phyloP scores from a whole-genome alignment of 35 echinoderm and acorn worm species.

The Ophiothrix spiculata region DNA sequence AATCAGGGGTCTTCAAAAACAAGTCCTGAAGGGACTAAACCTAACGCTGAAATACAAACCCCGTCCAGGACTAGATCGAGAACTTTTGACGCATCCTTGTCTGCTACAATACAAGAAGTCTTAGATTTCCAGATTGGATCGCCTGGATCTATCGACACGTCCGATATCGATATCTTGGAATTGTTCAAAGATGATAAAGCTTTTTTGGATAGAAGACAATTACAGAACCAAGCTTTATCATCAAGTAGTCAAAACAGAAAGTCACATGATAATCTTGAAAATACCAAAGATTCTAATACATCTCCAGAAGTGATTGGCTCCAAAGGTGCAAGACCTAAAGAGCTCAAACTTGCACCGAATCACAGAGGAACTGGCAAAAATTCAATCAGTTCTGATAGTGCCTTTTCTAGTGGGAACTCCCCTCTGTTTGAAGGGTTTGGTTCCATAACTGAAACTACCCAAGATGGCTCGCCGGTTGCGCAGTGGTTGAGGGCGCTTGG shows the following conservation, averaged over 20 bases:
- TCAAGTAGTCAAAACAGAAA: not conserved
- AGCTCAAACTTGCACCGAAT: conserved; percentile 2
- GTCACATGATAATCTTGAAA: conserved; percentile 6
- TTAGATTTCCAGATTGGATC: conserved; percentile 9
- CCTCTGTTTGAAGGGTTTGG: conserved; percentile 27
- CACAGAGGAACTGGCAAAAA: not conserved
- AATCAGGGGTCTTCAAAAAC: no score
- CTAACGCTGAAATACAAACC: not conserved
- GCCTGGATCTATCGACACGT: conserved; percentile 6
- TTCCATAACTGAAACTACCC: not conserved
- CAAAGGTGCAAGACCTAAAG: conserved; percentile 19
- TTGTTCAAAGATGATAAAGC: not conserved
- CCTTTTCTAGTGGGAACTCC: conserved; percentile 64
- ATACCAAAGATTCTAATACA: not conserved
- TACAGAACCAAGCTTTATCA: not conserved
- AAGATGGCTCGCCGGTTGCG: conserved; percentile 19
- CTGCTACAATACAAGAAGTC: conserved; percentile 32
- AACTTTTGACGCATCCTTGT: conserved; percentile 3
- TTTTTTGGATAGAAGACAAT: conserved; percentile 1
- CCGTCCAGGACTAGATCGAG: conserved; percentile 6
- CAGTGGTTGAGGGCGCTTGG: conserved; percentile 42
- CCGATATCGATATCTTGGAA: conserved; percentile 1
- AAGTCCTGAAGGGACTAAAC: not conserved
- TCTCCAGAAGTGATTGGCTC: no score
- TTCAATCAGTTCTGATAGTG: conserved; percentile 52